Base-by-base conservation (phyloP, 2,113 vertebrate species). In the Uria aalge region DNA sequence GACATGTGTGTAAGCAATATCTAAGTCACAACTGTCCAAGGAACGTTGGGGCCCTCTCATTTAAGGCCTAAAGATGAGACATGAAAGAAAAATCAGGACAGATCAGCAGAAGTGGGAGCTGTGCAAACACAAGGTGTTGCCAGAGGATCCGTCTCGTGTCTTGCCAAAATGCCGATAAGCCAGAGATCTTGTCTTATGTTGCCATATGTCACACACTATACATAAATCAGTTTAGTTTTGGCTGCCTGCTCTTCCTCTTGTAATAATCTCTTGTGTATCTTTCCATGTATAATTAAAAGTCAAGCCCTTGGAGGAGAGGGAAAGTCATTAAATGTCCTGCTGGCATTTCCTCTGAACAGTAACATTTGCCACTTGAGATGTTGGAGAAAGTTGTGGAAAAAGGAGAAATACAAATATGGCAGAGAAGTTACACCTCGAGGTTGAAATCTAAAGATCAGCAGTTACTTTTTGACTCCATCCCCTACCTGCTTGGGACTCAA, bases 111-210 rank as follows among this genome's bases (percentile, higher is more conserved):
- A 93, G 56, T 12, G 9, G 24, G 64, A 91, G 68, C 59, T 52
- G 30, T 86, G 59, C 59, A 94, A 95, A 55, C 56, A 75, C 20
- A 29, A 74, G 45, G 16, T 0, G 0, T 55, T 94, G 57, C 82
- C 75, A 52, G 3, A 80, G 38, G 76, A 78, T 93, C 27, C 21
- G 56, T 41, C 41, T 76, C 0, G 0, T 47, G 47, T 45, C 76
- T 96, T 96, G 90, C 95, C 94, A 97, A 91, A 67, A 92, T 68
- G 60, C 68, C 80, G 80, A 86, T 23, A 56, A 97, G 83, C 88
- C 85, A 91, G 63, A 96, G 83, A 96, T 95, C 72, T 94, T 94
- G 94, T 93, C 94, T 96, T 53, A 11, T 11, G 6, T 71, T 93
- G 90, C 85, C 92, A 72, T 78, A 48, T 96, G 96, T 93, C 94